Conservation (phyloP, 2,888 invertebrate genomes). For the Apotomis turbidana region DNA sequence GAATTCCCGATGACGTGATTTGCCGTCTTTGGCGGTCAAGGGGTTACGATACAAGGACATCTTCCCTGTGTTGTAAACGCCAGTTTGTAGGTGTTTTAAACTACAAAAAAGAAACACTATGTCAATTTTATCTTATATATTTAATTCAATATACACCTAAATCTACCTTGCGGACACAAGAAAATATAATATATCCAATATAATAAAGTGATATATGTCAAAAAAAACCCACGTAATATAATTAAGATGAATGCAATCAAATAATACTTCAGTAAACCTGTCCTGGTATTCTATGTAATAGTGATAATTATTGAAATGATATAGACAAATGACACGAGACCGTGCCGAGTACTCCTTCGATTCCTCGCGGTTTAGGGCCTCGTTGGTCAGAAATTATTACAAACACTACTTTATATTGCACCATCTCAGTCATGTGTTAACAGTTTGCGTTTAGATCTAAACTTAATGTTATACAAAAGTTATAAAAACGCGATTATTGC, state of each 20-base stretch:
- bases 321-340: slow-evolving; percentile 25
- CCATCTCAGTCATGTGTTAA: slow-evolving; percentile 41
- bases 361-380: slow-evolving; percentile 20
- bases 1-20: too few relatives aligned
- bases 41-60: too few relatives aligned
- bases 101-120: slow-evolving; percentile 42
- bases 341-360: slow-evolving; percentile 16
- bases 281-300: slow-evolving; percentile 25
- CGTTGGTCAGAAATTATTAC: slow-evolving; percentile 34
- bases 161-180: slow-evolving; percentile 75
- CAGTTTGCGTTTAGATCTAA: slow-evolving; percentile 40
- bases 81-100: slow-evolving; percentile 20
- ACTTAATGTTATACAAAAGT: slow-evolving; percentile 38
- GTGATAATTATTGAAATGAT: slow-evolving; percentile 20
- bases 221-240: slow-evolving; percentile 31
- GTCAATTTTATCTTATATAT: slow-evolving; percentile 67
- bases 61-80: background rate
- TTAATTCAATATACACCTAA: slow-evolving; percentile 81
- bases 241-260: slow-evolving; percentile 29
- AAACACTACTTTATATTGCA: slow-evolving; percentile 38
- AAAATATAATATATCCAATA: slow-evolving; percentile 59
- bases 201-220: slow-evolving; percentile 43
- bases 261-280: slow-evolving; percentile 40
- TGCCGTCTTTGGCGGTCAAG: too few relatives aligned
- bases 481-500: slow-evolving; percentile 34